Conservation (phyloP, 2,113 vertebrate genomes). For the Cebus imitator region DNA sequence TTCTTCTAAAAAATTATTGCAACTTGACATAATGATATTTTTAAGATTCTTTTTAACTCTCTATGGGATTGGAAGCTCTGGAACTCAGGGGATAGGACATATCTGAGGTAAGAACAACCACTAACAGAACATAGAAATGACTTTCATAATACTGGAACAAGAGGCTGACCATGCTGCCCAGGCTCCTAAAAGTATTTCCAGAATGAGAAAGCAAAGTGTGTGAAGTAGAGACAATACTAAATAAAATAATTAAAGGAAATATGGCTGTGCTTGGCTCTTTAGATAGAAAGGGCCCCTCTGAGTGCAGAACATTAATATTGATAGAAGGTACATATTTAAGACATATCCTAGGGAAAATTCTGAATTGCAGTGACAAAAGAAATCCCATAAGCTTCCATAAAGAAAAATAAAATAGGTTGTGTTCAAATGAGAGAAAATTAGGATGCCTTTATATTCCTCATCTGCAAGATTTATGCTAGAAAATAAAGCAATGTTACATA, state of each 20-base stretch:
- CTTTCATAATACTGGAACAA: not conserved
- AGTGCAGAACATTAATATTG: not conserved
- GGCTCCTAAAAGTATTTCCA: not conserved
- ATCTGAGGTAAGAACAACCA: not conserved
- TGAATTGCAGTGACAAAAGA: not conserved
- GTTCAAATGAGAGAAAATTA: not conserved
- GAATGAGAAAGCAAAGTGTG: not conserved
- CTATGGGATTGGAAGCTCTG: not conserved
- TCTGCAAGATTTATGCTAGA: not conserved
- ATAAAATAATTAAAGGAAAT: conserved; percentile 41
- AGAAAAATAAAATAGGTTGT: conserved; percentile 35
- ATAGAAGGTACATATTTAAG: not conserved
- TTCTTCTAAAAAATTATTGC: not conserved
- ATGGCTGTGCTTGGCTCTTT: not conserved
- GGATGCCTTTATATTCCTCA: not conserved
- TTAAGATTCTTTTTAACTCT: not conserved
- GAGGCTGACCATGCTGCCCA: no score
- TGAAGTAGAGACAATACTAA: not conserved
- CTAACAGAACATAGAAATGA: not conserved
- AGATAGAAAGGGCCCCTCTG: not conserved
- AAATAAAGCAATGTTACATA: not conserved
- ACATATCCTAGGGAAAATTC: not conserved
- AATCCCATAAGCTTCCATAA: conserved; percentile 12
- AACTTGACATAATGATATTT: not conserved
- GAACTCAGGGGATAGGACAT: not conserved